phyloP scores from a whole-genome alignment of 2,888 invertebrate genomes.

The Pycnomerus fuliginosus region DNA sequence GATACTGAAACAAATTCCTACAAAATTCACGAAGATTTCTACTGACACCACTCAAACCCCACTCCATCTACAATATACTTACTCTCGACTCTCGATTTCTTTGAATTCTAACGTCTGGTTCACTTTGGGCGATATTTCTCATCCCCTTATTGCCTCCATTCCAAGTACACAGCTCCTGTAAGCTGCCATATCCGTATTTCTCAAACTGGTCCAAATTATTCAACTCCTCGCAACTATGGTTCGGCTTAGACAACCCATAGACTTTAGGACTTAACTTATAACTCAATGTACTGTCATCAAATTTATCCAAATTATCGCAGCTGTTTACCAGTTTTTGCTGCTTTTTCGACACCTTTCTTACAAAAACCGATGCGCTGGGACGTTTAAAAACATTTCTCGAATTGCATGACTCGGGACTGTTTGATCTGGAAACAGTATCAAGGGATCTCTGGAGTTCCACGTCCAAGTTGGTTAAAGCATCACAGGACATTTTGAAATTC shows the following conservation, averaged over 20 bases:
- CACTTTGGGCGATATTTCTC: slow-evolving; percentile 58
- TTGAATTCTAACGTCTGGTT: slow-evolving; percentile 62
- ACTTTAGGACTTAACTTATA: slow-evolving; percentile 69
- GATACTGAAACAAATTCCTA: too few species aligned
- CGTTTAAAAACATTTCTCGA: slow-evolving; percentile 46
- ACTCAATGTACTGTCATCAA: slow-evolving; percentile 44
- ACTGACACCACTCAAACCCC: too few species aligned
- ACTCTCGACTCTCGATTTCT: too few species aligned
- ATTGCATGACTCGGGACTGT: slow-evolving; percentile 56
- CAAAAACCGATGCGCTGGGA: slow-evolving; percentile 39
- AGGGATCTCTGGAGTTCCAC: slow-evolving; percentile 45
- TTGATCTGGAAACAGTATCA: slow-evolving; percentile 62
- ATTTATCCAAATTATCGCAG: slow-evolving; percentile 44
- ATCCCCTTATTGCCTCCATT: slow-evolving; percentile 28
- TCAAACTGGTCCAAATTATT: slow-evolving; percentile 42
- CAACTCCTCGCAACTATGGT: slow-evolving; percentile 48
- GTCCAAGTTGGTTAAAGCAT: slow-evolving; percentile 38
- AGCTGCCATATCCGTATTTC: slow-evolving; percentile 60
- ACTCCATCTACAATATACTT: too few species aligned
- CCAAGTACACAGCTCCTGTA: slow-evolving; percentile 61
- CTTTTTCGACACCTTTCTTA: slow-evolving; percentile 38
- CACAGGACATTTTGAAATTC: slow-evolving; percentile 34
- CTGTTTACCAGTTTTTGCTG: slow-evolving; percentile 42
- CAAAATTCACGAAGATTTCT: too few species aligned
- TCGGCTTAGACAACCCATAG: slow-evolving; percentile 55